Evolutionary conservation across 2,113 vertebrate genomes (phyloP).

Genomic region (Apus apus): DNA sequence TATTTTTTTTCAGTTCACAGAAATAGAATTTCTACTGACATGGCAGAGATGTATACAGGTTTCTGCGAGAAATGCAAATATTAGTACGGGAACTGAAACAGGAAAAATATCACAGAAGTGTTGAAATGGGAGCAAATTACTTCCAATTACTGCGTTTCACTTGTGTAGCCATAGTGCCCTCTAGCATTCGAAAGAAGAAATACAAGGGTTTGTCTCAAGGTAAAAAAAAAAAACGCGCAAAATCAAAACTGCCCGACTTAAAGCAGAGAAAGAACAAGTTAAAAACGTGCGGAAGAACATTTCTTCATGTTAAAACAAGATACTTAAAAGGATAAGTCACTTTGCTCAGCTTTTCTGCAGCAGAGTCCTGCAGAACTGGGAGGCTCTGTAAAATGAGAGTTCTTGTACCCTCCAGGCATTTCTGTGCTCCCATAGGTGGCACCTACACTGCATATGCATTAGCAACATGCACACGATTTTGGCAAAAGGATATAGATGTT

Average conservation of each 20-base stretch:
- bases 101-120: conserved; percentile 9
- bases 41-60: not conserved
- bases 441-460: not conserved
- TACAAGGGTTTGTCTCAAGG: not conserved
- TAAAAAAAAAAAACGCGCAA: not conserved
- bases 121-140: conserved; percentile 21
- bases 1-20: not conserved
- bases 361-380: not conserved
- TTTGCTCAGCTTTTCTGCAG: not conserved
- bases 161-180: conserved; percentile 59
- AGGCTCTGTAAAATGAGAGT: not conserved
- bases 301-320: not conserved
- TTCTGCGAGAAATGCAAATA: conserved; percentile 65
- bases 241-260: not conserved
- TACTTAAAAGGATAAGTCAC: not conserved
- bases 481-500: not conserved
- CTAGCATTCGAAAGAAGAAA: conserved; percentile 45
- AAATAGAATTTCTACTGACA: conserved; percentile 44
- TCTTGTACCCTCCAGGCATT: not conserved
- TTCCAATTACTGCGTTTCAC: not conserved
- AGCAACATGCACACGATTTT: not conserved
- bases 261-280: not conserved
- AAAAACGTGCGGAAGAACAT: not conserved
- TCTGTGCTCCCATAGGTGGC: not conserved
- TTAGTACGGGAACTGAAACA: conserved; percentile 56